Percentiles rank a stretch among this genome's conserved stretches.
These are phyloP conservation scores for Achatina immaculata DNA, from an alignment of 1,140 invertebrate genomes.

Conservation along the genomic window DNA sequence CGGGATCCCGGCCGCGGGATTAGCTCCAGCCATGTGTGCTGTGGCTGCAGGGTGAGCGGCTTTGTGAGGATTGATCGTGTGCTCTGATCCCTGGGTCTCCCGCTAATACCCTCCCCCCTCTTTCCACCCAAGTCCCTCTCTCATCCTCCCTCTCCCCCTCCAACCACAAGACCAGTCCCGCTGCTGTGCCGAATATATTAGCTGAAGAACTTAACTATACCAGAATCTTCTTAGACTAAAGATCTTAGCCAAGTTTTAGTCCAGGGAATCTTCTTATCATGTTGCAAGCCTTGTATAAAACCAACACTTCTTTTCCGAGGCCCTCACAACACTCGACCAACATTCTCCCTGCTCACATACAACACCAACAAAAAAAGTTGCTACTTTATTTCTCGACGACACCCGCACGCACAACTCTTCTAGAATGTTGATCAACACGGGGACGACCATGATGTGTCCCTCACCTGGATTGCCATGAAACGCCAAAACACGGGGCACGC, in stretches of 20 bases:
- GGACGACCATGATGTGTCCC: too few relatives aligned
- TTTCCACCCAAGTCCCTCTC: background rate
- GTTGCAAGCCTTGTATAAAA: slow-evolving; percentile 26
- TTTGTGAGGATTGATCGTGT: background rate
- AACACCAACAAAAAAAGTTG: too few relatives aligned
- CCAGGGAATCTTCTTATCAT: slow-evolving; percentile 39
- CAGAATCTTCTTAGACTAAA: slow-evolving; percentile 46
- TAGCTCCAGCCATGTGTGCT: background rate
- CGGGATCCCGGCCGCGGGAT: background rate
- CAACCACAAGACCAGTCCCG: background rate
- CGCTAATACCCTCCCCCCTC: background rate
- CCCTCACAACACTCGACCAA: background rate
- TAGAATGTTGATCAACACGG: too few relatives aligned
- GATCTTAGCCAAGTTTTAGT: slow-evolving; percentile 47
- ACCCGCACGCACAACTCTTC: too few relatives aligned
- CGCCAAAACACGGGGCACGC: too few relatives aligned
- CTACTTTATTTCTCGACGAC: too few relatives aligned
- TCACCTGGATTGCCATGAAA: too few relatives aligned
- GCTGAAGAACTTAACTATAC: slow-evolving; percentile 44
- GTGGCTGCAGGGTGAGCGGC: slow-evolving; percentile 5
- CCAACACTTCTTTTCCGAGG: background rate
- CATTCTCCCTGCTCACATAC: background rate
- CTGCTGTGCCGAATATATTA: slow-evolving; percentile 31
- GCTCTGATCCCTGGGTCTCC: background rate
- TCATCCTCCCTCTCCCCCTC: background rate